These are phyloP conservation scores for Pampusana beccarii DNA, from an alignment of 2,113 vertebrate genomes.

Conservation along the genomic window DNA sequence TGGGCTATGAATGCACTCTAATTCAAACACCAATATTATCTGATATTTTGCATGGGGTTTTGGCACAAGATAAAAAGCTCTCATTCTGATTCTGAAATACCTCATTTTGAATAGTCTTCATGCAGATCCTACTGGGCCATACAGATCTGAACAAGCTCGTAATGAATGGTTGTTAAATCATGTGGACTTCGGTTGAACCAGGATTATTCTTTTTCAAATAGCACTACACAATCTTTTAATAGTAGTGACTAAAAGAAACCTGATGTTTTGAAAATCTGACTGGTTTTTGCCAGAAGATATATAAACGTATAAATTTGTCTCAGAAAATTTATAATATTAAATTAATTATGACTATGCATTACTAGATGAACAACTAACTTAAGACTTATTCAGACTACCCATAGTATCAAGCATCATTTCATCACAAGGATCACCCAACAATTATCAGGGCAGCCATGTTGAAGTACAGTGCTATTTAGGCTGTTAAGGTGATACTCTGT, in stretches of 20 bases:
- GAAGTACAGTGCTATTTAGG: background rate
- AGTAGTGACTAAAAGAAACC: background rate
- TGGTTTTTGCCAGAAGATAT: background rate
- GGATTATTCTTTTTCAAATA: background rate
- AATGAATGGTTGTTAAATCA: background rate
- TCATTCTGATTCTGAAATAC: background rate
- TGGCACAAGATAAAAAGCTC: background rate
- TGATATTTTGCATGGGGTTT: background rate
- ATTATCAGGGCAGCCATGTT: background rate
- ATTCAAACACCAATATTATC: background rate
- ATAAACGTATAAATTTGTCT: background rate
- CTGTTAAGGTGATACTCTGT: background rate
- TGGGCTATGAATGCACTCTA: background rate
- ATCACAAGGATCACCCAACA: background rate
- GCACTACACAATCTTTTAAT: background rate
- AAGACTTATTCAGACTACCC: background rate
- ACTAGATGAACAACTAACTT: background rate
- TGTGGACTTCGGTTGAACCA: background rate
- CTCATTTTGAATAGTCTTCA: background rate
- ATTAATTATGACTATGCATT: background rate
- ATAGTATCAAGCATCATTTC: background rate
- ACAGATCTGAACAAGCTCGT: background rate
- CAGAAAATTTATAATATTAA: background rate
- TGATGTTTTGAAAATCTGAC: background rate
- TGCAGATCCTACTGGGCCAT: background rate